phyloP scores from a whole-genome alignment of 2,888 invertebrate genomes.

The Diarsia dahlii region DNA sequence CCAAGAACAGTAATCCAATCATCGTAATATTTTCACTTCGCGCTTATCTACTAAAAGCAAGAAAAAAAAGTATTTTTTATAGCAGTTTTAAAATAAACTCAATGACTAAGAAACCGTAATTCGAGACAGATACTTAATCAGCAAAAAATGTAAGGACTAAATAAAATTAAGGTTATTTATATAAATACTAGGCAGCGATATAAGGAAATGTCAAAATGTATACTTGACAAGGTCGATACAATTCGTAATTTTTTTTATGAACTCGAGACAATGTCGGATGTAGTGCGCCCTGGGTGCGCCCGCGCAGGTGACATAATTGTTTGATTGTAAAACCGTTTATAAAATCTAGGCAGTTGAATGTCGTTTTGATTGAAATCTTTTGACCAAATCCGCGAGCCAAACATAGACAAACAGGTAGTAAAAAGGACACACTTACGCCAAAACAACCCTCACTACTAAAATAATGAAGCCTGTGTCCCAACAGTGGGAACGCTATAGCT shows the following conservation, averaged over 20 bases:
- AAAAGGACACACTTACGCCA: background rate
- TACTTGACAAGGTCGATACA: slow-evolving; percentile 63
- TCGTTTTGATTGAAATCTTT: slow-evolving; percentile 23
- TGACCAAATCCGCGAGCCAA: background rate
- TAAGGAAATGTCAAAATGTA: slow-evolving; percentile 66
- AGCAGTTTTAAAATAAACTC: slow-evolving; percentile 48
- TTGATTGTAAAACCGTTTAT: slow-evolving; percentile 35
- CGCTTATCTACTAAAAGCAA: background rate
- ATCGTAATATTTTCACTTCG: background rate
- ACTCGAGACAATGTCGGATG: slow-evolving; percentile 62
- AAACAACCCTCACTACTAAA: background rate
- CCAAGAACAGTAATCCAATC: slow-evolving; percentile 6
- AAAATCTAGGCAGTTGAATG: slow-evolving; percentile 28
- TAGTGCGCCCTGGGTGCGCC: slow-evolving; percentile 64
- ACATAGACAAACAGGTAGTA: background rate
- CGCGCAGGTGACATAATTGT: slow-evolving; percentile 58
- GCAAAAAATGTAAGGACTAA: slow-evolving; percentile 56
- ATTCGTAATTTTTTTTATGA: slow-evolving; percentile 66
- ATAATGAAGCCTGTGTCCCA: background rate
- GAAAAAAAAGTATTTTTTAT: background rate
- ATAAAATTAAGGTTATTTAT: slow-evolving; percentile 61
- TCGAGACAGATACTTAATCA: slow-evolving; percentile 34
- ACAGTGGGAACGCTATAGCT: background rate
- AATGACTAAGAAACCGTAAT: slow-evolving; percentile 36
- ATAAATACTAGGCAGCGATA: slow-evolving; percentile 65